These are phyloP conservation scores for Calosoma granatense DNA, from an alignment of 1,140 invertebrate species.

Conservation along the genomic window DNA sequence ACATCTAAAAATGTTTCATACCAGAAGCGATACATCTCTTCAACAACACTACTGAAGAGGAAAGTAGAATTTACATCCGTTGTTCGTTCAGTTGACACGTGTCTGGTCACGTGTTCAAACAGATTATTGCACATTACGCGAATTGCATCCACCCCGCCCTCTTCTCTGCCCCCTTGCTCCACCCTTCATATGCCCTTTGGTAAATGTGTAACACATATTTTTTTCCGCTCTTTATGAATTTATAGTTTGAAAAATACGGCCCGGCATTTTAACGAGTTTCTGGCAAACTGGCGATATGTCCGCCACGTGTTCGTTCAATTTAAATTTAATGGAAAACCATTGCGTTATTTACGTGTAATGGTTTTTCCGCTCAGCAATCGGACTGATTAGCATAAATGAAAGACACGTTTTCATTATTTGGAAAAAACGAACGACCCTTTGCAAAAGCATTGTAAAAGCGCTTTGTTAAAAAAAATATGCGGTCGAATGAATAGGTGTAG, in stretches of 20 bases:
- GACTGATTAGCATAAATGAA: too few species aligned
- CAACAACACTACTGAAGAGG: neutral
- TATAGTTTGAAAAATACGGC: neutral
- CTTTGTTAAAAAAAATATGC: too few species aligned
- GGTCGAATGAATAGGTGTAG: too few species aligned
- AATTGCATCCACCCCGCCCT: neutral
- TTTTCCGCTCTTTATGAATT: neutral
- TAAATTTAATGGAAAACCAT: neutral
- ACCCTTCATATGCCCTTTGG: too few species aligned
- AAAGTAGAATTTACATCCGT: neutral
- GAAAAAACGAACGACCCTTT: too few species aligned
- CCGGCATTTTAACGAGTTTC: neutral
- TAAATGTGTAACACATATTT: too few species aligned
- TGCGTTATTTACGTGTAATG: neutral
- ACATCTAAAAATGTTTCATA: too few species aligned
- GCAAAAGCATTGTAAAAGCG: too few species aligned
- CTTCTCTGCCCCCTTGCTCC: neutral
- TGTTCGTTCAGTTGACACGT: neutral
- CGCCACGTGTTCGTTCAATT: neutral
- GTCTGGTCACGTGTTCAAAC: neutral
- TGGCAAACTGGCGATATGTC: neutral
- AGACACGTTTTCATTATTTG: too few species aligned
- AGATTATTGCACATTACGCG: conserved; percentile 6
- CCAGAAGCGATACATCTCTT: neutral
- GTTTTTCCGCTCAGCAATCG: too few species aligned